A percentile compares a stretch with the other conserved stretches of the same genome.
phyloP scores from a whole-genome alignment of 2,888 invertebrate genomes.

The Erebia epiphron region DNA sequence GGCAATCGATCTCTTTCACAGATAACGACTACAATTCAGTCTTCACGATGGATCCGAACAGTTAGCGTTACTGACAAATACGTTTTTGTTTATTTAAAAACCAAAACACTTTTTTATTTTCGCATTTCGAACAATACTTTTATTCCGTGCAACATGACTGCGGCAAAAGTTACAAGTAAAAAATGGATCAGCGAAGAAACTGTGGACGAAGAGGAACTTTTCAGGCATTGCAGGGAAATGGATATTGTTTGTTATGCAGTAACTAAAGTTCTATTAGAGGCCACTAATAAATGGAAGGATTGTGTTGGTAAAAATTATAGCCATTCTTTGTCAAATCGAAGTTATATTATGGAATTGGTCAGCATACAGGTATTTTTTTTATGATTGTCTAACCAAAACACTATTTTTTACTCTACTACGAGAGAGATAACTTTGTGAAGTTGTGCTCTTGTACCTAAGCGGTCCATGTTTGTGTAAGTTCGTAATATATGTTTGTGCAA shows the following conservation, averaged over 20 bases:
- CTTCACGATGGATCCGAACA: conserved; percentile 59
- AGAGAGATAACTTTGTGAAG: neutral
- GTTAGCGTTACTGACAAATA: conserved; percentile 50
- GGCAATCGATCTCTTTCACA: conserved; percentile 68
- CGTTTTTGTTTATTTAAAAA: conserved; percentile 21
- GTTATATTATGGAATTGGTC: conserved; percentile 76
- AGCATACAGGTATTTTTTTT: conserved; percentile 71
- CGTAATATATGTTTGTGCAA: neutral
- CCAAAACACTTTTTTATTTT: conserved; percentile 15
- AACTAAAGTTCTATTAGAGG: conserved; percentile 70
- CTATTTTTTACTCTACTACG: neutral
- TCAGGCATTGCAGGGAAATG: conserved; percentile 78
- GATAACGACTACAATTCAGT: conserved; percentile 59
- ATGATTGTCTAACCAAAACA: neutral
- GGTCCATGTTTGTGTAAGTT: neutral
- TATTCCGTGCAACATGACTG: conserved; percentile 50
- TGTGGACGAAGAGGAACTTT: conserved; percentile 74
- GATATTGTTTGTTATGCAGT: conserved; percentile 74
- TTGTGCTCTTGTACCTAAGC: no score
- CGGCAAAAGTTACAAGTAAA: conserved; percentile 60
- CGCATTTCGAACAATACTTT: neutral
- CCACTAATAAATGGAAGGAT: conserved; percentile 78
- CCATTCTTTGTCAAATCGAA: conserved; percentile 68
- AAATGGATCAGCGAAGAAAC: conserved; percentile 83
- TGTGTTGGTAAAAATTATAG: conserved; percentile 51